These are phyloP conservation scores for Carassius carassius DNA, from an alignment of 2,113 vertebrate genomes.

Conservation along the genomic window DNA sequence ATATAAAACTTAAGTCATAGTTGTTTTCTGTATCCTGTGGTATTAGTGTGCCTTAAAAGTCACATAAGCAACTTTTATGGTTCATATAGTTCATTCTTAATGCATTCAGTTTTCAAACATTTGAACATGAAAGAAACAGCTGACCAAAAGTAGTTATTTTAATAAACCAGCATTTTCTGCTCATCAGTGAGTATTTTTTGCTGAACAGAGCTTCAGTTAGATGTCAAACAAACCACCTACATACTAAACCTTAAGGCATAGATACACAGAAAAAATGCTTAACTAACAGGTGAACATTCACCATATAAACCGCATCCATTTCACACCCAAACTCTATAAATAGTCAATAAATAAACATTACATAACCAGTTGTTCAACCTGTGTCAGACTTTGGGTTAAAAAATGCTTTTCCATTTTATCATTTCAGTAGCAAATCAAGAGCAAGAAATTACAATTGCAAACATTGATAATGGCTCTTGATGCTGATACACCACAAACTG, in stretches of 20 bases:
- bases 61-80: background rate
- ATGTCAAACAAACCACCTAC: slow-evolving; percentile 1
- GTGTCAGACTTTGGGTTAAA: background rate
- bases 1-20: no score
- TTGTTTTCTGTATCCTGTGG: background rate
- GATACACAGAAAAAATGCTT: background rate
- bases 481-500: background rate
- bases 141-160: background rate
- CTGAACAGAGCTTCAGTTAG: background rate
- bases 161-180: background rate
- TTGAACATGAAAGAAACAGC: background rate
- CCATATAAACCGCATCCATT: background rate
- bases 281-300: background rate
- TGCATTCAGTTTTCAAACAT: background rate
- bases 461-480: background rate
- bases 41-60: background rate
- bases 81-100: background rate
- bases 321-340: background rate
- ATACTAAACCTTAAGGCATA: slow-evolving; percentile 7
- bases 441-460: no score
- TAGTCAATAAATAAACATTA: background rate
- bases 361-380: background rate
- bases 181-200: background rate
- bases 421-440: background rate
- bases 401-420: background rate